phyloP scores from a whole-genome alignment of 2,797 vertebrate genomes.

The Manis pentadactyla region DNA sequence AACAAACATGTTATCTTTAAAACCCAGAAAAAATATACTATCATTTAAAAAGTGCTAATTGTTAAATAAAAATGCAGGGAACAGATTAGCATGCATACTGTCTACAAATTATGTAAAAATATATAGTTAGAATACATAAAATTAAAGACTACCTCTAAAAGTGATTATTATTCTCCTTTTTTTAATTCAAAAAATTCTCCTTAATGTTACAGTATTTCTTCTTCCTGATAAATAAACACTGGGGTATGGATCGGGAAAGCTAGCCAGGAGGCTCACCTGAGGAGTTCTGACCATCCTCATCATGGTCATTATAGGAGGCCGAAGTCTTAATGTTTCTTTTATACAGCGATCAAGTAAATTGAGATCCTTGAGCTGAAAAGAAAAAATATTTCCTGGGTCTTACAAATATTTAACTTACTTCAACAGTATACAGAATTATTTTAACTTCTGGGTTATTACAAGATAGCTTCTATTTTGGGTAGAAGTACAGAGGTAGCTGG shows the following conservation, averaged over 20 bases:
- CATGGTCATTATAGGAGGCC: constrained; percentile 99
- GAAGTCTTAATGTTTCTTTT: constrained; percentile 96
- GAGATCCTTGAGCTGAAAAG: constrained; percentile 94
- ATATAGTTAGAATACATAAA: not conserved
- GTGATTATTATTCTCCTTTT: not conserved
- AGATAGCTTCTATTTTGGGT: not conserved
- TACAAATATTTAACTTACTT: constrained; percentile 40
- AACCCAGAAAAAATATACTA: not conserved
- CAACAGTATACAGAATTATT: not conserved
- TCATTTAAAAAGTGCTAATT: not conserved
- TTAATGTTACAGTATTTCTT: not conserved
- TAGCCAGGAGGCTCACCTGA: constrained; percentile 87
- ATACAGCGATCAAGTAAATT: constrained; percentile 94
- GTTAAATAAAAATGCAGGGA: constrained; percentile 43
- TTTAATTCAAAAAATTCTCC: constrained; percentile 32
- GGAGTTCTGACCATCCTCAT: constrained; percentile 97
- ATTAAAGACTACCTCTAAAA: not conserved
- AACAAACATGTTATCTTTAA: not conserved
- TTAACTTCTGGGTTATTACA: not conserved
- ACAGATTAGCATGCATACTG: not conserved
- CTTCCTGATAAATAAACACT: not conserved
- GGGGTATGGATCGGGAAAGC: not conserved
- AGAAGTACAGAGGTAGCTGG: not conserved
- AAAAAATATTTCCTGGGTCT: not conserved
- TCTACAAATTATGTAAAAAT: constrained; percentile 16